Conservation (phyloP, 2,113 vertebrate species). For the Parotia lawesii region DNA sequence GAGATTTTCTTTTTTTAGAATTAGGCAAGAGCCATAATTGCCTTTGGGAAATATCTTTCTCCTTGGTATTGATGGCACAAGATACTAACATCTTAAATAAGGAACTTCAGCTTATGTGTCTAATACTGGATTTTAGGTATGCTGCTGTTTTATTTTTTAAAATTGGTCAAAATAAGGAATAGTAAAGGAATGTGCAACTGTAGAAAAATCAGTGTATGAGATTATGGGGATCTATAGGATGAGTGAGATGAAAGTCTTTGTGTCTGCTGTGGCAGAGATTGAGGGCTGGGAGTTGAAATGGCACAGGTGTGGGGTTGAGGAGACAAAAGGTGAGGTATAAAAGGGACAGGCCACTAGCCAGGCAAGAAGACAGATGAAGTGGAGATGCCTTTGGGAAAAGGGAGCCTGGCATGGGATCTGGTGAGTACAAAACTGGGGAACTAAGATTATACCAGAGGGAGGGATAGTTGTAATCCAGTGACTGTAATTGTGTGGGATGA, state of each 20-base stretch:
- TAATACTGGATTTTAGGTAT: neutral
- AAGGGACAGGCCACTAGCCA: neutral
- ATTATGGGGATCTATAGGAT: neutral
- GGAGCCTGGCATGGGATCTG: neutral
- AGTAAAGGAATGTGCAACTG: neutral
- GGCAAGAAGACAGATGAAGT: neutral
- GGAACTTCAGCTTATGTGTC: neutral
- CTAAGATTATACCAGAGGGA: neutral
- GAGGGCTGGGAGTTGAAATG: neutral
- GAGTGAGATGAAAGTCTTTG: neutral
- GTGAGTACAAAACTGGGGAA: neutral
- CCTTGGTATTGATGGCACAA: neutral
- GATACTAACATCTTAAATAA: neutral
- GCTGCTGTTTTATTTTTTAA: neutral
- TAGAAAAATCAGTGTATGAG: accelerated
- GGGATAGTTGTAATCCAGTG: neutral
- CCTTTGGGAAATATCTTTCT: neutral
- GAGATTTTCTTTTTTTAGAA: neutral
- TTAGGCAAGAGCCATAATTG: neutral
- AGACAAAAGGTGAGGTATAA: neutral
- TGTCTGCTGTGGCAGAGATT: accelerated
- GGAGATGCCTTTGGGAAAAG: neutral
- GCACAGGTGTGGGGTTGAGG: neutral
- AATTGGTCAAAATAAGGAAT: neutral
- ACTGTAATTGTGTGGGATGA: neutral